phyloP scores from a whole-genome alignment of 2,888 invertebrate genomes.

The Darwinula stevensoni region DNA sequence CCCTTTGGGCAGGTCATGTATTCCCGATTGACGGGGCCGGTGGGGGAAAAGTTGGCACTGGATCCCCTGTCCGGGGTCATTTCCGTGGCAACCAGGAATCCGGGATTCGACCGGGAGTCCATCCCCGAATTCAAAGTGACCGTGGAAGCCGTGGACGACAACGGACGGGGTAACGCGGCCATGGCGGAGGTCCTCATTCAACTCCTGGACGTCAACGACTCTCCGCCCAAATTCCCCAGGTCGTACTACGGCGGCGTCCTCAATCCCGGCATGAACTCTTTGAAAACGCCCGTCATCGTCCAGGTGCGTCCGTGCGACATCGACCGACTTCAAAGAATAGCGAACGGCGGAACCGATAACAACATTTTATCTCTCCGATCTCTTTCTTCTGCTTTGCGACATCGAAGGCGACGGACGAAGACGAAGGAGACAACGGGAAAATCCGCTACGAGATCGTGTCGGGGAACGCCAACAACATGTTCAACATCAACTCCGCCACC shows the following conservation, averaged over 20 bases:
- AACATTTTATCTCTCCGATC: no score
- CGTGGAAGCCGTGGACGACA: slow-evolving; percentile 62
- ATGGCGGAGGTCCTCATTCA: slow-evolving; percentile 14
- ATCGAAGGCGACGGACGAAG: slow-evolving; percentile 38
- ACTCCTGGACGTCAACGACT: slow-evolving; percentile 54
- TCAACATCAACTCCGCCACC: slow-evolving; percentile 38
- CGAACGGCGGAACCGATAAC: no score
- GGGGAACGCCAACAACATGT: slow-evolving; percentile 41
- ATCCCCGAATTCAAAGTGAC: slow-evolving; percentile 32
- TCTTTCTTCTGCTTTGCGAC: background rate
- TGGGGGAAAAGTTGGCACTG: slow-evolving; percentile 43
- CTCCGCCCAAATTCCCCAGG: slow-evolving; percentile 52
- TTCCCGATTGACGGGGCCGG: slow-evolving; percentile 39
- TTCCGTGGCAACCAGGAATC: slow-evolving; percentile 39
- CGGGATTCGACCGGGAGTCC: slow-evolving; percentile 46
- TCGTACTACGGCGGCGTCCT: slow-evolving; percentile 48
- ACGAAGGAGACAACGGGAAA: slow-evolving; percentile 55
- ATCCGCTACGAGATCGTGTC: slow-evolving; percentile 52
- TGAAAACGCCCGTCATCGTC: slow-evolving; percentile 43
- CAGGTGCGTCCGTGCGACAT: slow-evolving; percentile 19
- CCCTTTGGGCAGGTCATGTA: slow-evolving; percentile 41
- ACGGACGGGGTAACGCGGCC: slow-evolving; percentile 40
- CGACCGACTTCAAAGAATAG: no score
- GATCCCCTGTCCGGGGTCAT: slow-evolving; percentile 48
- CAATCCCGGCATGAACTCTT: slow-evolving; percentile 35